phyloP scores from a whole-genome alignment of 2,113 vertebrate species.

The Garra rufa region DNA sequence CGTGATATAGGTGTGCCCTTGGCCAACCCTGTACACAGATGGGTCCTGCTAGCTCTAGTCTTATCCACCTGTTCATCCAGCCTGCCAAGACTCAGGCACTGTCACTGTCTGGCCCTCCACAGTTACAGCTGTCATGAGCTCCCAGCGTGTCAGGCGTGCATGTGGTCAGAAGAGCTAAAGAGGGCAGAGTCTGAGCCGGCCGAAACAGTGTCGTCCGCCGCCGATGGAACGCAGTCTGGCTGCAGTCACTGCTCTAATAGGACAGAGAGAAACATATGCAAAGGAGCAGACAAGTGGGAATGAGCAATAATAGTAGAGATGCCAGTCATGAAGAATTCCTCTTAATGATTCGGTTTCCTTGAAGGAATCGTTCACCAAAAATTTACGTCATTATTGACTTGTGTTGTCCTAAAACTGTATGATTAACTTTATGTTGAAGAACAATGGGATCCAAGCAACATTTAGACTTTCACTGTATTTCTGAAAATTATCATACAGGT shows the following conservation, averaged over 20 bases:
- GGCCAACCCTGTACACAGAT: constrained; percentile 48
- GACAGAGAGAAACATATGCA: constrained; percentile 61
- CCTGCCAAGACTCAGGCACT: constrained; percentile 66
- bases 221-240: constrained; percentile 32
- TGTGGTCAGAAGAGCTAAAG: constrained; percentile 53
- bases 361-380: not conserved
- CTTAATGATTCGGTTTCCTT: not conserved
- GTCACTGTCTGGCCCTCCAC: constrained; percentile 62
- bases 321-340: not conserved
- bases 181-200: constrained; percentile 35
- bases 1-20: constrained; percentile 64
- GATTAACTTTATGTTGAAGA: not conserved
- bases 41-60: constrained; percentile 43
- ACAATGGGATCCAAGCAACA: not conserved
- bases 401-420: not conserved
- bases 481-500: no score
- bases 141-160: constrained; percentile 65
- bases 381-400: not conserved
- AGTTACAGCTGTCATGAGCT: constrained; percentile 69
- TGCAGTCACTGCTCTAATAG: constrained; percentile 16
- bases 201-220: not conserved
- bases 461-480: not conserved
- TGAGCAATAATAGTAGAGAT: not conserved
- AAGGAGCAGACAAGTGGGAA: constrained; percentile 13
- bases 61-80: constrained; percentile 66